Base-by-base conservation (phyloP, 2,797 vertebrate species). In the Lateolabrax maculatus region DNA sequence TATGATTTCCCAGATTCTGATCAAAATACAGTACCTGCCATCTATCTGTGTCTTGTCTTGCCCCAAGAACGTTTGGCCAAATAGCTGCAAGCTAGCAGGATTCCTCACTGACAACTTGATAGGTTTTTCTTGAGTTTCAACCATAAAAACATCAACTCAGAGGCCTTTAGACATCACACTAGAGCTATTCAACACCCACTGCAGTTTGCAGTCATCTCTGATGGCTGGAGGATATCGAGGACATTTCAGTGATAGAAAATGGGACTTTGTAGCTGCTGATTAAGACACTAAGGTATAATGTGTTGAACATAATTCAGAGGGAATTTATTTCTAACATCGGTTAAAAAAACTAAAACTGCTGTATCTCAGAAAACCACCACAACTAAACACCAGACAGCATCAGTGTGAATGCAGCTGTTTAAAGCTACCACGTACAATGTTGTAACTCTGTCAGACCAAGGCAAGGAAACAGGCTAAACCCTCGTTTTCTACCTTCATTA, bases 41-140 rank as follows among this genome's bases (percentile, higher is more conserved):
- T 82, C 46, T 52, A 21, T 63, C 64, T 82, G 65, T 70, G 79
- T 81, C 85, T 71, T 4, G 74, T 89, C 89, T 90, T 88, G 84
- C 76, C 80, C 75, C 25, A 19, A 64, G 37, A 68, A 76, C 27
- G 6, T 80, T 56, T 48, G 62, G 65, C 52, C 63, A 81, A 84
- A 80, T 80, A 64, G 36, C 79, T 81, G 72, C 62, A 0, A 76
- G 56, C 36, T 10, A 56, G 43, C 6, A 23, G 31, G 57, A 77
- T 83, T 86, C 80, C 60, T 84, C 29, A 34, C 74, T 78, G 79
- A 84, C 77, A 87, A 73, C 56, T 13, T 76, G 66, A 74, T 56
- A 5, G 79, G 43, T 56, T 41, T 87, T 78, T 80, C 77, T 83
- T 88, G 7, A 75, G 65, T 64, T 80, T 79, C 71, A 78, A 55